These are phyloP conservation scores for Drosophila simulans DNA, from an alignment of 1,140 invertebrate species.

Conservation along the genomic window DNA sequence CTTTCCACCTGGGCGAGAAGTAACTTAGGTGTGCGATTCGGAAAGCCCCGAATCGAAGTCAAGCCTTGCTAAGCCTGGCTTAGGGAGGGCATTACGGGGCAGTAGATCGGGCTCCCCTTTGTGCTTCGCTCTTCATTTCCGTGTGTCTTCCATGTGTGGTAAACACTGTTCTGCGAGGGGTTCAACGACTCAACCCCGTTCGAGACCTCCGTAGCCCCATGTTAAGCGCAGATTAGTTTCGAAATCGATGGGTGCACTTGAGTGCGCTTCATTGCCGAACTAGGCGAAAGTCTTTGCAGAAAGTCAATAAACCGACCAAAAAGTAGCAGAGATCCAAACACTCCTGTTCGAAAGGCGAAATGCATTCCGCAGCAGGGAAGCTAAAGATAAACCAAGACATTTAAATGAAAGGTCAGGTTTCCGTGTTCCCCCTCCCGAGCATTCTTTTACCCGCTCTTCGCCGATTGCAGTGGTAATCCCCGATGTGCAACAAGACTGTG, in stretches of 20 bases:
- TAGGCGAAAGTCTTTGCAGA: not conserved
- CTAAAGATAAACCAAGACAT: slow-evolving; percentile 2
- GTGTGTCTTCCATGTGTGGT: slow-evolving; percentile 34
- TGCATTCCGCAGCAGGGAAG: not conserved
- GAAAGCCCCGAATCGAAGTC: slow-evolving; percentile 26
- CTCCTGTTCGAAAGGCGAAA: not conserved
- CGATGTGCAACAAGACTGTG: slow-evolving; percentile 2
- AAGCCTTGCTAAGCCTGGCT: slow-evolving; percentile 22
- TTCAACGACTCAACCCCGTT: slow-evolving; percentile 54
- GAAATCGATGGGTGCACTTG: slow-evolving; percentile 6
- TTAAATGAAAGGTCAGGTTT: slow-evolving; percentile 37
- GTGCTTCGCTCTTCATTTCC: slow-evolving; percentile 29
- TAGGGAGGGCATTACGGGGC: not conserved
- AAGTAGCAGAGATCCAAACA: not conserved
- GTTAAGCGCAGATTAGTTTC: slow-evolving; percentile 15
- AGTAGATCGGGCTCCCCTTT: slow-evolving; percentile 33
- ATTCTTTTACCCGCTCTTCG: not conserved
- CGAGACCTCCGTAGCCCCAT: not conserved
- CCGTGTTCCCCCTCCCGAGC: slow-evolving; percentile 4
- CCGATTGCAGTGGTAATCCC: no score
- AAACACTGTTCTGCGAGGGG: slow-evolving; percentile 31
- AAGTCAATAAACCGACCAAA: slow-evolving; percentile 14
- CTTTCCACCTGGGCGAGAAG: slow-evolving; percentile 3
- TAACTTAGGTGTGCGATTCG: not conserved
- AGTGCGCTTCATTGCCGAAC: not conserved